A percentile compares a stretch with the other conserved stretches of the same genome.
These are phyloP conservation scores for Sebastes baramenuke DNA, from an alignment of 2,797 vertebrate genomes.

Conservation along the genomic window DNA sequence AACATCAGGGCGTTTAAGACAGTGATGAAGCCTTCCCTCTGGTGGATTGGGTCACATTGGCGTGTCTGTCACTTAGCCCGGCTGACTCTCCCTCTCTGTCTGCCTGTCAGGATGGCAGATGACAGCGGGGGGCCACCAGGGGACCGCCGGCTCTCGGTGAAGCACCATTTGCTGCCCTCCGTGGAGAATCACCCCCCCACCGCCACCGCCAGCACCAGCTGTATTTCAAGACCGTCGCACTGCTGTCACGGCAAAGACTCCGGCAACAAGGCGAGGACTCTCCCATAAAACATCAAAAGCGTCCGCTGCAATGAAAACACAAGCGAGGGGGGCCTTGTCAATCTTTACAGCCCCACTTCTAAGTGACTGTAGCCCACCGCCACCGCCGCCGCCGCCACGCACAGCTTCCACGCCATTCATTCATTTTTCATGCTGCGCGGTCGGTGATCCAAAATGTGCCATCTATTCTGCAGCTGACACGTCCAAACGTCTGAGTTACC, in stretches of 20 bases:
- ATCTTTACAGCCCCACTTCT: conserved; percentile 59
- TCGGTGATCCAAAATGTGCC: conserved; percentile 47
- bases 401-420: conserved; percentile 33
- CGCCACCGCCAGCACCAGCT: conserved; percentile 28
- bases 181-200: conserved; percentile 43
- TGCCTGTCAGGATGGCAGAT: conserved; percentile 67
- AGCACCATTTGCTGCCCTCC: conserved; percentile 73
- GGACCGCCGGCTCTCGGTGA: conserved; percentile 52
- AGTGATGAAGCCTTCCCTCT: conserved; percentile 48
- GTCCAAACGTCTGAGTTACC: conserved; percentile 53
- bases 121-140: conserved; percentile 61
- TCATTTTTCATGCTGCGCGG: conserved; percentile 59
- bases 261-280: conserved; percentile 56
- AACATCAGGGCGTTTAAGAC: conserved; percentile 40
- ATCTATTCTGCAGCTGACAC: conserved; percentile 62
- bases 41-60: conserved; percentile 48
- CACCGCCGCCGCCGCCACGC: not conserved
- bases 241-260: conserved; percentile 62
- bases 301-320: conserved; percentile 63
- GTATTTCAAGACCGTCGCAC: conserved; percentile 71
- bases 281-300: conserved; percentile 75
- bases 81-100: conserved; percentile 49
- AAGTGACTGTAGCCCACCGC: conserved; percentile 42
- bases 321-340: conserved; percentile 62
- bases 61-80: conserved; percentile 60